These are phyloP conservation scores for Oncorhynchus clarkii DNA, from an alignment of 2,113 vertebrate genomes.

Conservation along the genomic window DNA sequence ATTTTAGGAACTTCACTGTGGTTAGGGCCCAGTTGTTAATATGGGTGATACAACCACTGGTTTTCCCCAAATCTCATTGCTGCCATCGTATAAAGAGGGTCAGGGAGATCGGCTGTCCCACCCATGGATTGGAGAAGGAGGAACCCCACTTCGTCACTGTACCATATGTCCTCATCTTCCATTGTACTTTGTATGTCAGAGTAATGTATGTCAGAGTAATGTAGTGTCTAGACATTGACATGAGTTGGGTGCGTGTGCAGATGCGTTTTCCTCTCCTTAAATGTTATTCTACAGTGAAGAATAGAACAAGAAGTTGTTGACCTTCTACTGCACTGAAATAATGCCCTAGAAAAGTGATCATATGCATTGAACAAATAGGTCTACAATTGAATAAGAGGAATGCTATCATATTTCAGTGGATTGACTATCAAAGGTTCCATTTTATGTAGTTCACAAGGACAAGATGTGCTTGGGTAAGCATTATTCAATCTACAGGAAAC, in stretches of 20 bases:
- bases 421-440: neutral
- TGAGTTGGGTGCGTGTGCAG: neutral
- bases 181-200: neutral
- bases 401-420: neutral
- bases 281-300: neutral
- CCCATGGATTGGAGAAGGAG: constrained; percentile 2
- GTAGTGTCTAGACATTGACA: neutral
- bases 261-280: neutral
- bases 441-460: neutral
- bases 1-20: neutral
- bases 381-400: neutral
- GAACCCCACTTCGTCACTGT: constrained; percentile 1
- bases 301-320: neutral
- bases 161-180: constrained; percentile 11
- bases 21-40: neutral
- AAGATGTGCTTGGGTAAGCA: neutral
- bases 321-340: neutral
- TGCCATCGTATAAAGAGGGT: constrained; percentile 18
- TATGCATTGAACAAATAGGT: neutral
- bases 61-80: neutral
- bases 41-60: neutral
- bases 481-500: neutral
- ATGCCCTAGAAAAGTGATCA: too few relatives aligned
- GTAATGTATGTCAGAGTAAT: too few relatives aligned
- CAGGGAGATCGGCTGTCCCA: constrained; percentile 13